Percentiles rank a stretch among this genome's conserved stretches.
These are phyloP conservation scores for Erpetoichthys calabaricus DNA, from an alignment of 2,797 vertebrate genomes.

Conservation along the genomic window DNA sequence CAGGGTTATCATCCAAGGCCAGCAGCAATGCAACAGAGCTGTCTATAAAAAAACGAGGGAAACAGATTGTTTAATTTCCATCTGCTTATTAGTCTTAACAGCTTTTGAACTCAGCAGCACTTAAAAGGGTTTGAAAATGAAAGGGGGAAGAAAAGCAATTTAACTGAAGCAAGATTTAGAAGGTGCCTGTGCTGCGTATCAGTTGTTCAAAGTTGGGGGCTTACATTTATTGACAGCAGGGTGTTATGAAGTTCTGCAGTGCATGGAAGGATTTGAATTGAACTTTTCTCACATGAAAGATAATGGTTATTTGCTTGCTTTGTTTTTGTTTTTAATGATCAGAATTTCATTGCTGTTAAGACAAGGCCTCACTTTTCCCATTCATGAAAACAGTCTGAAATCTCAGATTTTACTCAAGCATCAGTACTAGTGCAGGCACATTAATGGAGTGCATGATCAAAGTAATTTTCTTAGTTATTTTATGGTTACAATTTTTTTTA, in stretches of 20 bases:
- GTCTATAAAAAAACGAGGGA: slow-evolving; percentile 3
- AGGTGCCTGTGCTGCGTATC: neutral
- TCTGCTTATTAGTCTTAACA: slow-evolving; percentile 1
- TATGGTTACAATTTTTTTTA: neutral
- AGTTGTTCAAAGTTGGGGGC: neutral
- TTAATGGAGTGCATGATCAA: too few relatives aligned
- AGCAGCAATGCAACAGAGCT: neutral
- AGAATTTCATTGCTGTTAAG: too few relatives aligned
- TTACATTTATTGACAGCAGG: neutral
- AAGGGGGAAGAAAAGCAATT: neutral
- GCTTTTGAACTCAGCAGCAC: neutral
- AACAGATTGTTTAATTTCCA: slow-evolving; percentile 2
- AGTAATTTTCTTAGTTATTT: too few relatives aligned
- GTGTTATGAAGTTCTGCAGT: neutral
- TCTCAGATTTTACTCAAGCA: too few relatives aligned
- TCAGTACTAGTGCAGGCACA: too few relatives aligned
- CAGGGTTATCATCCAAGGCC: slow-evolving; percentile 1
- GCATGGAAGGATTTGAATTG: neutral
- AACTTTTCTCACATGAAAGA: neutral
- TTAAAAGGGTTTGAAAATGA: neutral
- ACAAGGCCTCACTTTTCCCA: too few relatives aligned
- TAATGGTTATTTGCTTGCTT: neutral
- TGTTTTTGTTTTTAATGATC: neutral
- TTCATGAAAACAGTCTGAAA: too few relatives aligned
- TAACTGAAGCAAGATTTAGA: neutral